These are phyloP conservation scores for Mixornis gularis DNA, from an alignment of 2,113 vertebrate species.

Conservation along the genomic window DNA sequence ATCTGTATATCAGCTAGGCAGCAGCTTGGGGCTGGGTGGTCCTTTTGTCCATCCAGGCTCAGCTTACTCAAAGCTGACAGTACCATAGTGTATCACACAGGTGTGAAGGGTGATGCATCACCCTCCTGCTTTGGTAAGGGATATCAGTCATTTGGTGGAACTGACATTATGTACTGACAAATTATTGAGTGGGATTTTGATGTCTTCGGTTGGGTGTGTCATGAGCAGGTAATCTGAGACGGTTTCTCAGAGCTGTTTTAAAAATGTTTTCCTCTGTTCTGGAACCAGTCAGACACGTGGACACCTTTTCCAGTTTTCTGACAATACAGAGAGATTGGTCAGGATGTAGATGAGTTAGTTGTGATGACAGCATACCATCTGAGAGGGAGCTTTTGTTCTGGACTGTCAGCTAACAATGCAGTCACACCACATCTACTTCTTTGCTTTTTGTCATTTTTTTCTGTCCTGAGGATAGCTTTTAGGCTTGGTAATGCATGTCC, in stretches of 20 bases:
- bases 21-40: background rate
- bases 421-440: background rate
- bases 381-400: background rate
- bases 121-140: background rate
- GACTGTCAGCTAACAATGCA: background rate
- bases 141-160: accelerated
- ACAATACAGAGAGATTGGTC: background rate
- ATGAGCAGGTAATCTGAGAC: background rate
- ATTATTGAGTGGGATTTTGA: background rate
- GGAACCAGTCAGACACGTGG: background rate
- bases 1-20: background rate
- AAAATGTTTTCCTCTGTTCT: background rate
- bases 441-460: background rate
- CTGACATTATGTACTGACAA: background rate
- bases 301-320: background rate
- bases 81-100: background rate
- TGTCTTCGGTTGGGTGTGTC: background rate
- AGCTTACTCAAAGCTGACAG: background rate
- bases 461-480: background rate
- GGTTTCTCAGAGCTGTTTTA: background rate
- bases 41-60: background rate
- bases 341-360: background rate
- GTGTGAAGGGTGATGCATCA: accelerated
- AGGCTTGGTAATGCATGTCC: background rate
- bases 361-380: background rate